A percentile compares a stretch with the other conserved stretches of the same genome.
Conservation (phyloP, 1,140 invertebrate species). For the Apis florea region DNA sequence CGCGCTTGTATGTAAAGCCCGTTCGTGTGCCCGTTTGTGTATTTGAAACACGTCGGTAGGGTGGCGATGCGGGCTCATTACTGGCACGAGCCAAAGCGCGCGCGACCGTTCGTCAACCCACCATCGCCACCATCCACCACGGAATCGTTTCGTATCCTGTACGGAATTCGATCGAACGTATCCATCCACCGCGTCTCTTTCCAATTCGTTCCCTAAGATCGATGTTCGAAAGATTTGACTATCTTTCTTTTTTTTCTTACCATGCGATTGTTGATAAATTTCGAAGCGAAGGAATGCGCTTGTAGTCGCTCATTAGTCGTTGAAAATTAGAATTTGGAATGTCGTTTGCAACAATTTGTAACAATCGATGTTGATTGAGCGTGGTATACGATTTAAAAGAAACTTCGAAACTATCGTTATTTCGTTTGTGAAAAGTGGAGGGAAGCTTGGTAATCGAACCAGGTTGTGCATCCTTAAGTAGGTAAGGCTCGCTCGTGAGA, state of each 20-base stretch:
- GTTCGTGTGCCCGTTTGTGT: conserved; percentile 65
- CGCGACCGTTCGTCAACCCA: conserved; percentile 41
- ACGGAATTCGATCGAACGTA: conserved; percentile 9
- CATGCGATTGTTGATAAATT: too few relatives aligned
- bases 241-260: too few relatives aligned
- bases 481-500: background rate
- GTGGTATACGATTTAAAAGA: background rate
- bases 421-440: background rate
- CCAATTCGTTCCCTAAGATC: too few relatives aligned
- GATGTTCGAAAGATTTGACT: too few relatives aligned
- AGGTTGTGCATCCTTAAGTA: background rate
- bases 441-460: background rate
- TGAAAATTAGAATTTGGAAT: too few relatives aligned
- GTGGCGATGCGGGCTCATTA: conserved; percentile 78
- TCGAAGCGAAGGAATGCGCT: too few relatives aligned
- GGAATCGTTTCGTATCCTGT: conserved; percentile 54
- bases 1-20: conserved; percentile 4
- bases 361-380: too few relatives aligned
- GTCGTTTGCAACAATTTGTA: too few relatives aligned
- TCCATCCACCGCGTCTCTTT: too few relatives aligned
- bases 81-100: conserved; percentile 78
- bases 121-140: conserved; percentile 36
- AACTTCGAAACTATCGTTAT: background rate
- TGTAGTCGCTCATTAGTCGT: too few relatives aligned
- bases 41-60: conserved; percentile 77